Percentiles rank a stretch among this genome's conserved stretches.
Evolutionary conservation across 2,113 vertebrate species (phyloP).

Genomic region (Zingel zingel): DNA sequence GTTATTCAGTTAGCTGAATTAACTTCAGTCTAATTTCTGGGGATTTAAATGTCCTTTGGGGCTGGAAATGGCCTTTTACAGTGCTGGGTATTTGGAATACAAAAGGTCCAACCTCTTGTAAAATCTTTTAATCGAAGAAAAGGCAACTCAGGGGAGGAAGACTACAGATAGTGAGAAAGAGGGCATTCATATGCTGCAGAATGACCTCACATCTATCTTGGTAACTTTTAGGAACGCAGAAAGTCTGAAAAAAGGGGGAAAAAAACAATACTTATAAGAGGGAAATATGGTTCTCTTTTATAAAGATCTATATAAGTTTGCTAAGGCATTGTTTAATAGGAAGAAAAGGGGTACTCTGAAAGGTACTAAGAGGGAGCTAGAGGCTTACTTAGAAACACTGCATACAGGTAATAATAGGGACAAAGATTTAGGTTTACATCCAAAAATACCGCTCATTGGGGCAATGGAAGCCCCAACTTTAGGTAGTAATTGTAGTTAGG

Average conservation of each 20-base stretch:
- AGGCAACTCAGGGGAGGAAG: background rate
- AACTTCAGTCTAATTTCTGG: background rate
- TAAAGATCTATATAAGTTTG: background rate
- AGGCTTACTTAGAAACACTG: background rate
- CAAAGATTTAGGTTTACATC: background rate
- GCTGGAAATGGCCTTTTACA: slow-evolving; percentile 6
- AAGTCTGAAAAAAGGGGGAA: background rate
- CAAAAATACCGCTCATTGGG: background rate
- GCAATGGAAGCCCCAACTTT: no score
- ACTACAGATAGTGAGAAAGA: background rate
- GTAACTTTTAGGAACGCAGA: background rate
- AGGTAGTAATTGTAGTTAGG: no score
- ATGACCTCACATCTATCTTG: background rate
- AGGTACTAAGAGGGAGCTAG: background rate
- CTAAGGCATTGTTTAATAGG: background rate
- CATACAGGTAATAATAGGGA: background rate
- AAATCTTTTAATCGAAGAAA: background rate
- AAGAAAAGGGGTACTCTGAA: background rate
- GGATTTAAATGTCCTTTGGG: background rate
- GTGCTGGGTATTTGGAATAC: background rate
- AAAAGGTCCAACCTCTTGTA: background rate
- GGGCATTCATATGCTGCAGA: background rate
- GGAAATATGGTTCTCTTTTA: background rate
- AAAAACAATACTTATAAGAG: no score
- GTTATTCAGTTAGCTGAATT: no score